These are phyloP conservation scores for Macroglossus sobrinus DNA, from an alignment of 2,113 vertebrate genomes.

Conservation along the genomic window DNA sequence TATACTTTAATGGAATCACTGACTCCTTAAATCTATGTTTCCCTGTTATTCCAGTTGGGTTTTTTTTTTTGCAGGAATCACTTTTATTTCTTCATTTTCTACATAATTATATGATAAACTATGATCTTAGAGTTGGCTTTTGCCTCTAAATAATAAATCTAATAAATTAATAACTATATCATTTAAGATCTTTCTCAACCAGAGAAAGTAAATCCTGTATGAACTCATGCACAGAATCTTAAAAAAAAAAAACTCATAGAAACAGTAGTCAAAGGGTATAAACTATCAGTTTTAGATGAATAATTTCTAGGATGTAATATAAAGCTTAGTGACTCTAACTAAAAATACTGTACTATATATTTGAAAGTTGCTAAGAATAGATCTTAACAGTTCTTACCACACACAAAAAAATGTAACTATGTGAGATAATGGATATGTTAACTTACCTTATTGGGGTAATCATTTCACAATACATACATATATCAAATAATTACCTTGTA, in stretches of 20 bases:
- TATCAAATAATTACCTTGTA: background rate
- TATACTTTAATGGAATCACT: background rate
- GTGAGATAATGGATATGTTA: background rate
- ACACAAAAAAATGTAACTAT: background rate
- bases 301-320: background rate
- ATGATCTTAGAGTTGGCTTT: background rate
- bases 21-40: background rate
- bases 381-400: background rate
- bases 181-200: background rate
- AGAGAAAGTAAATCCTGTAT: background rate
- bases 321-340: background rate
- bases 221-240: background rate
- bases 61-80: background rate
- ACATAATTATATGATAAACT: background rate
- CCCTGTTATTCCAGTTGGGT: background rate
- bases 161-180: background rate
- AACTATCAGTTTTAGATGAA: background rate
- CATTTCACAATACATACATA: background rate
- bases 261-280: background rate
- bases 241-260: background rate
- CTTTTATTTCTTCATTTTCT: conserved; percentile 30
- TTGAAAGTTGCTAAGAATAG: background rate
- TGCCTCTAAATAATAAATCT: background rate
- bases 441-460: background rate
- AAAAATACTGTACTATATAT: background rate